A percentile compares a stretch with the other conserved stretches of the same genome.
These are phyloP conservation scores for Hippocampus guttulatus DNA, from an alignment of 2,113 vertebrate species.

Conservation along the genomic window DNA sequence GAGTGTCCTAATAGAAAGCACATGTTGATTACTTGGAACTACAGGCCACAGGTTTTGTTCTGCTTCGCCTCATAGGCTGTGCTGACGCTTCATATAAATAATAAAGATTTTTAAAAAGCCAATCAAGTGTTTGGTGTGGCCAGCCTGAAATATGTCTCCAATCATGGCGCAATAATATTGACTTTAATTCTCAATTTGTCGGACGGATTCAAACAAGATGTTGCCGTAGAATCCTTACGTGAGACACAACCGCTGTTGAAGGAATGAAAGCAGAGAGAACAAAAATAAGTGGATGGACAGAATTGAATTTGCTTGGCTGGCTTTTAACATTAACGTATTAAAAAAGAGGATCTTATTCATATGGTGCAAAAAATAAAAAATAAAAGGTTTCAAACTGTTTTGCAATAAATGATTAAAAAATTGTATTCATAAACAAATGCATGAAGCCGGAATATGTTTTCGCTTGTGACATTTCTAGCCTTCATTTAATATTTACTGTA, in stretches of 20 bases:
- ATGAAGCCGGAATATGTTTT: conserved; percentile 32
- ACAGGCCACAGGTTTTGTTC: conserved; percentile 33
- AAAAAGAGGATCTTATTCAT: neutral
- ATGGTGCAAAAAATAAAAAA: neutral
- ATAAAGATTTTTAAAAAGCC: conserved; percentile 11
- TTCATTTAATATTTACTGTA: conserved; percentile 61
- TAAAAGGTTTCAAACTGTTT: conserved; percentile 9
- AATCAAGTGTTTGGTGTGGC: conserved; percentile 16
- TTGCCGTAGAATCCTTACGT: neutral
- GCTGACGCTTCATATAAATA: conserved; percentile 50
- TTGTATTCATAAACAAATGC: conserved; percentile 7
- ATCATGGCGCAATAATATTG: conserved; percentile 18
- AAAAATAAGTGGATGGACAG: neutral
- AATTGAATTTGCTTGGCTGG: neutral
- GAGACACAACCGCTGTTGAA: neutral
- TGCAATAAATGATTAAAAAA: conserved; percentile 1
- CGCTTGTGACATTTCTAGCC: conserved; percentile 22
- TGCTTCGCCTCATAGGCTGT: conserved; percentile 37
- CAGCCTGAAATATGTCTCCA: conserved; percentile 2
- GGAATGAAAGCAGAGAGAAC: conserved; percentile 12
- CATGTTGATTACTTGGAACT: conserved; percentile 43
- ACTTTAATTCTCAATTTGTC: conserved; percentile 23
- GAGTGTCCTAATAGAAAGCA: conserved; percentile 64
- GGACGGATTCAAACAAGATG: conserved; percentile 6
- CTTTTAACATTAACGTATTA: neutral